Evolutionary conservation across 2,888 invertebrate genomes (phyloP), one percentile per base, ranked within the genome.

Genomic region (Dendrolimus houi): DNA sequence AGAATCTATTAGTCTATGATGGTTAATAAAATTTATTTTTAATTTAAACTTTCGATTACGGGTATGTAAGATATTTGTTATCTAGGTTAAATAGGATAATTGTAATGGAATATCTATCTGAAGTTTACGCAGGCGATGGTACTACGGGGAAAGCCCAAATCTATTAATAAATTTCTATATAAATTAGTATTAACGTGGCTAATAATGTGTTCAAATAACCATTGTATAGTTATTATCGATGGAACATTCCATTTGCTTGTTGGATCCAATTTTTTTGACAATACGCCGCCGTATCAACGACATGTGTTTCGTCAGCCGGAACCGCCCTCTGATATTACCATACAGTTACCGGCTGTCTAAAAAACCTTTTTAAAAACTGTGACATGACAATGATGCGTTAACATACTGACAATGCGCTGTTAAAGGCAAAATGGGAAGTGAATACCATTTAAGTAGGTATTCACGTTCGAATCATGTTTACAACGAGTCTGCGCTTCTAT

Each of bases 321-420:
- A 79, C 80, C 81, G 75, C 77, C 81, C 75, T 66, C 73, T 67
- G 66, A 70, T 75, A 86, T 87, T 87, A 83, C 72, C 86, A 87
- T 86, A 85, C 79, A 79, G 81, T 83, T 82, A 79, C 78, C 70
- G 74, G 60, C 72, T 66, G 66, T 70, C 70, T 79, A 72, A 75
- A 80, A 47, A 77, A 74, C 75, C 73, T 78, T 83, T 29, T 83
- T 85, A 79, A 75, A 79, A 78, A 75, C 74, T 83, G 79, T 83
- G 83, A 87, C 85, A 84, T 79, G 80, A 87, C 86, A 85, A 83
- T 83, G 83, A 85, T 77, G 80, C 80, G 86, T 86, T 84, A 86
- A 85, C 84, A 80, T 81, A 77, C 72, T 75, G 72, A 85, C 84
- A 85, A 85, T 82, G 69, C 72, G 64, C 75, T 74, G 81, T 82